Percentiles rank a stretch among this genome's conserved stretches.
These are phyloP conservation scores for Tretioscincus oriximinensis DNA, from an alignment of 2,113 vertebrate species.

Conservation along the genomic window DNA sequence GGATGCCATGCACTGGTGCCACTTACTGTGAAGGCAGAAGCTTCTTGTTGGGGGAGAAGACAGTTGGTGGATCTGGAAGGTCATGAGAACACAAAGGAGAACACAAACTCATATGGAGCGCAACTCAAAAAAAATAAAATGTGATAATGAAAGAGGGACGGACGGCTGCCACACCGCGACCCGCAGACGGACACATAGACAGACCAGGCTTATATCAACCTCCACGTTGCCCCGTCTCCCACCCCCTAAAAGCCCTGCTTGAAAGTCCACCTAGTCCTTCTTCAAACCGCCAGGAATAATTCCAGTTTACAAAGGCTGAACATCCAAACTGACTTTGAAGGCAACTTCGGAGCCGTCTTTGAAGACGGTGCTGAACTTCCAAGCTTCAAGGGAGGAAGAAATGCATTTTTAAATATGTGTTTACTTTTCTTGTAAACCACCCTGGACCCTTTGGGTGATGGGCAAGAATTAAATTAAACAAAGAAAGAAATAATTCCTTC, in stretches of 20 bases:
- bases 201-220: not conserved
- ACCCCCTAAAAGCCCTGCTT: not conserved
- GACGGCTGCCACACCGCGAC: not conserved
- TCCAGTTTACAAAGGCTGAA: not conserved
- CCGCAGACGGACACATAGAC: not conserved
- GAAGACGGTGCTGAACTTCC: too few species aligned
- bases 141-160: constrained; percentile 24
- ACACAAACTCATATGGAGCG: constrained; percentile 36
- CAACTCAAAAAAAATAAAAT: constrained; percentile 18
- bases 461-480: too few species aligned
- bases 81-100: constrained; percentile 61
- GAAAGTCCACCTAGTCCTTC: not conserved
- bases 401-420: not conserved
- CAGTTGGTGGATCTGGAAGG: constrained; percentile 75
- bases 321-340: too few species aligned
- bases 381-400: too few species aligned
- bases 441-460: too few species aligned
- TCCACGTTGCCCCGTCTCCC: not conserved
- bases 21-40: constrained; percentile 75
- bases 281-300: not conserved
- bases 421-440: too few species aligned
- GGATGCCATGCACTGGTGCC: constrained; percentile 5
- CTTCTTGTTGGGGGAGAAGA: constrained; percentile 75
- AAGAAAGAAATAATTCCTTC: too few species aligned
- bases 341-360: too few species aligned